phyloP scores from a whole-genome alignment of 2,888 invertebrate species.

The Clepsis dumicolana region DNA sequence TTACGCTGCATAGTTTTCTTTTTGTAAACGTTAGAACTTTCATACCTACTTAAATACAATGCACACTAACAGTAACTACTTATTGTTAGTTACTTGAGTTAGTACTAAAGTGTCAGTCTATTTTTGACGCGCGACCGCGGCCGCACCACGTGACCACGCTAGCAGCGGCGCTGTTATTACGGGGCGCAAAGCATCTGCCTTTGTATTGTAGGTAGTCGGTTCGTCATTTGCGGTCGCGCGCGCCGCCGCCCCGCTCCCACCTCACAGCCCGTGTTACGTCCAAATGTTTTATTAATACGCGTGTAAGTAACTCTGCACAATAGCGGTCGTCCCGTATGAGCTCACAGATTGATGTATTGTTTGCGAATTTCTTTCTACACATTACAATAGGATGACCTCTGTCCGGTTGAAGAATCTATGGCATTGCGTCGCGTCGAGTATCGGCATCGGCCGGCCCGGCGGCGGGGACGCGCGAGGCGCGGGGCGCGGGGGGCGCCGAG shows the following conservation, averaged over 20 bases:
- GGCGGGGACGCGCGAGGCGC: neutral
- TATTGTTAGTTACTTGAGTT: too few species aligned
- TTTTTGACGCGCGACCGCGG: neutral
- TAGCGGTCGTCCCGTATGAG: neutral
- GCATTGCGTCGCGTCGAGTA: neutral
- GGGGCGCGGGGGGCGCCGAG: neutral
- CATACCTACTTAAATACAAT: too few species aligned
- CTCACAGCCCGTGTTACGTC: neutral
- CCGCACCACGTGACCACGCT: too few species aligned
- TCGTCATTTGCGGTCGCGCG: neutral
- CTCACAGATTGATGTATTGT: slow-evolving; percentile 6
- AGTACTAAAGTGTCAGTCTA: too few species aligned
- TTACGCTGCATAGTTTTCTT: too few species aligned
- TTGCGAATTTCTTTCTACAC: neutral
- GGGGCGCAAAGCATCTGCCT: neutral
- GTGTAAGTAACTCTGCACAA: neutral
- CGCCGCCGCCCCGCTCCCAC: neutral
- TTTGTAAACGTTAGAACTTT: too few species aligned
- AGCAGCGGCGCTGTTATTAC: too few species aligned
- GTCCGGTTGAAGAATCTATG: neutral
- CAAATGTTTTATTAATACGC: neutral
- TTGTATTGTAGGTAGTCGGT: neutral
- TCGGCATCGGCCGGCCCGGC: neutral
- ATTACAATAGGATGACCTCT: slow-evolving; percentile 9
- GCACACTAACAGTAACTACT: too few species aligned